These are phyloP conservation scores for Hafferia zeledoni DNA, from an alignment of 2,797 vertebrate genomes.

Conservation along the genomic window DNA sequence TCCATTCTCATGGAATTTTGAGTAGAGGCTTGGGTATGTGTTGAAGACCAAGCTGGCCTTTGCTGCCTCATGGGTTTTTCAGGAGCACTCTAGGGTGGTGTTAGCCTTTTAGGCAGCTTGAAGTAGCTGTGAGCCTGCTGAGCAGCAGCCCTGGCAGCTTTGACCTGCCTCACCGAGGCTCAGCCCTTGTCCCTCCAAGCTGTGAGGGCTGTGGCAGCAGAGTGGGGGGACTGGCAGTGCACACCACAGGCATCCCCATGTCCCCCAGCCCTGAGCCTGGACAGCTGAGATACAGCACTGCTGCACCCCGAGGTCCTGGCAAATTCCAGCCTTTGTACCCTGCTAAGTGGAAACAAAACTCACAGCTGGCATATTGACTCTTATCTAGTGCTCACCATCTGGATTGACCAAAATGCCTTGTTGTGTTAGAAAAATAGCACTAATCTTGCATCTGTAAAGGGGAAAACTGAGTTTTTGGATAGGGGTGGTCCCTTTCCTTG, in stretches of 20 bases:
- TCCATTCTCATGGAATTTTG: rapidly evolving
- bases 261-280: background rate
- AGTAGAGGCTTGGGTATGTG: background rate
- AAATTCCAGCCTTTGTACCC: background rate
- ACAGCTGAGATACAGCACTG: background rate
- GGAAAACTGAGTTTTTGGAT: background rate
- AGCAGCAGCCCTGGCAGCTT: background rate
- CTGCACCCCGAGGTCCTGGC: background rate
- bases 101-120: rapidly evolving
- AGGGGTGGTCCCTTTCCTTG: background rate
- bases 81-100: background rate
- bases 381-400: background rate
- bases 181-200: rapidly evolving
- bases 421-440: rapidly evolving
- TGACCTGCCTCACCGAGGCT: rapidly evolving
- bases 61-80: background rate
- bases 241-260: rapidly evolving
- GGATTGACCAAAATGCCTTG: background rate
- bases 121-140: background rate
- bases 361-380: background rate
- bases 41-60: background rate
- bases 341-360: background rate
- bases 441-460: background rate
- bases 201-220: background rate
- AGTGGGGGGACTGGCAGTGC: background rate